Evolutionary conservation across 2,797 vertebrate genomes (phyloP).

Genomic region (Bryconaethiops microstoma): DNA sequence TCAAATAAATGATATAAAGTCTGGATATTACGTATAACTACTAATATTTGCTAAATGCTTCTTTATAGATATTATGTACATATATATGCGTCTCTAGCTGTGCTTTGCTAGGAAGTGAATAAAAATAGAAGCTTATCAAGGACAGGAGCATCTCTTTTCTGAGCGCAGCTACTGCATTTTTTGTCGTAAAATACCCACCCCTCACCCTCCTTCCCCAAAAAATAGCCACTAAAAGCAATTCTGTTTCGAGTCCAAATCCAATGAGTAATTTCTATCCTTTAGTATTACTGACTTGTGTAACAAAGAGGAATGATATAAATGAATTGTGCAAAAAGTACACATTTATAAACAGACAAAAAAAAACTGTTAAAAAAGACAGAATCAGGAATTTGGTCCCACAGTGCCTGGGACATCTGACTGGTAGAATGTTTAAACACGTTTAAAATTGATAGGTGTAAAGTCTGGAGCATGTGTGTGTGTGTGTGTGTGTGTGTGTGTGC

Average conservation of each 20-base stretch:
- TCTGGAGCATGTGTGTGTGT: constrained; percentile 36
- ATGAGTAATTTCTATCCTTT: background rate
- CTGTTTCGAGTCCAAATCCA: background rate
- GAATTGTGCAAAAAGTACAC: constrained; percentile 53
- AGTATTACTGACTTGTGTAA: background rate
- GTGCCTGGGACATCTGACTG: constrained; percentile 12
- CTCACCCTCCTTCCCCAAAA: no score
- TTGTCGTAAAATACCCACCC: no score
- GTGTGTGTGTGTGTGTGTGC: constrained; percentile 24
- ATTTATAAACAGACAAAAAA: constrained; percentile 26
- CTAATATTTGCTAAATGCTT: constrained; percentile 54
- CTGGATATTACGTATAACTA: constrained; percentile 54
- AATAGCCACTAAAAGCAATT: background rate
- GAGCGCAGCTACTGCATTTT: constrained; percentile 1
- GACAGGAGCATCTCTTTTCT: constrained; percentile 15
- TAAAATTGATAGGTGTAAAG: background rate
- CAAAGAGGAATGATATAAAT: constrained; percentile 27
- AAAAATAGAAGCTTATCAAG: constrained; percentile 29
- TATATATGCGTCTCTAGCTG: constrained; percentile 19
- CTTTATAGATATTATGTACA: constrained; percentile 56
- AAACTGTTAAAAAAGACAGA: background rate
- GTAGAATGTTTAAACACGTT: constrained; percentile 19
- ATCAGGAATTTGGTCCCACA: constrained; percentile 6
- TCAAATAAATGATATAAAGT: constrained; percentile 58
- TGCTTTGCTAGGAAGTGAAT: constrained; percentile 30